Percentiles rank a stretch among this genome's conserved stretches.
phyloP scores from a whole-genome alignment of 1,140 invertebrate genomes.

The Leptestheria dahalacensis region DNA sequence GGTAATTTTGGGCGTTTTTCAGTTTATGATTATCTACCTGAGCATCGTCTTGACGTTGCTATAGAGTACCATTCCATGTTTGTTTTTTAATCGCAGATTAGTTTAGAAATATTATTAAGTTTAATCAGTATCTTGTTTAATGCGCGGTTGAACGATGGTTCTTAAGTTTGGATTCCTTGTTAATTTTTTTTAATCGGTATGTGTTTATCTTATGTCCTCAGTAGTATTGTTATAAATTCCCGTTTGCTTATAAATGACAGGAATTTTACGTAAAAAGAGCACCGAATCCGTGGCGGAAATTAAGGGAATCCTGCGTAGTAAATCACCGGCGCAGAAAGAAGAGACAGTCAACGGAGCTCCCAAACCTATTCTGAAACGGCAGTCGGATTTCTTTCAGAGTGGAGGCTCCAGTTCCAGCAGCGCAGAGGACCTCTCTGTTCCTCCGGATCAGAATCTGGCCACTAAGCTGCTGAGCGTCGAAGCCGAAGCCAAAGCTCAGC shows the following conservation, averaged over 20 bases:
- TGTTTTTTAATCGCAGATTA: no score
- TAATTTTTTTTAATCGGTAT: no score
- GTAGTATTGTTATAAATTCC: no score
- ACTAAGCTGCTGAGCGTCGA: slow-evolving; percentile 10
- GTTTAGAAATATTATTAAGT: no score
- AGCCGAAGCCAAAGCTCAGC: slow-evolving; percentile 1
- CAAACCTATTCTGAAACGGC: slow-evolving; percentile 5
- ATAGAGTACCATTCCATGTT: no score
- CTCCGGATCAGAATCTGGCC: slow-evolving; percentile 6
- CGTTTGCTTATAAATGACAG: background rate
- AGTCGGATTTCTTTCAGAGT: slow-evolving; percentile 2
- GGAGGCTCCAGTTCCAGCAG: slow-evolving; percentile 5
- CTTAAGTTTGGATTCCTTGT: no score
- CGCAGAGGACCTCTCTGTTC: background rate
- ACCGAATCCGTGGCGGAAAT: background rate
- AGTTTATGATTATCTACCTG: no score
- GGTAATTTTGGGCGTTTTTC: no score
- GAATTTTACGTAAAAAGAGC: slow-evolving; percentile 5
- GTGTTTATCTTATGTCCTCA: no score
- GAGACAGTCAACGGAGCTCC: background rate
- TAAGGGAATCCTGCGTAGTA: slow-evolving; percentile 1
- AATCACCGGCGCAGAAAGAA: background rate
- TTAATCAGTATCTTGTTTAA: no score
- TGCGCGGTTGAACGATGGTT: no score
- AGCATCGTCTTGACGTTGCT: no score